Evolutionary conservation across 2,888 invertebrate genomes (phyloP).

Genomic region (Diloba caeruleocephala): DNA sequence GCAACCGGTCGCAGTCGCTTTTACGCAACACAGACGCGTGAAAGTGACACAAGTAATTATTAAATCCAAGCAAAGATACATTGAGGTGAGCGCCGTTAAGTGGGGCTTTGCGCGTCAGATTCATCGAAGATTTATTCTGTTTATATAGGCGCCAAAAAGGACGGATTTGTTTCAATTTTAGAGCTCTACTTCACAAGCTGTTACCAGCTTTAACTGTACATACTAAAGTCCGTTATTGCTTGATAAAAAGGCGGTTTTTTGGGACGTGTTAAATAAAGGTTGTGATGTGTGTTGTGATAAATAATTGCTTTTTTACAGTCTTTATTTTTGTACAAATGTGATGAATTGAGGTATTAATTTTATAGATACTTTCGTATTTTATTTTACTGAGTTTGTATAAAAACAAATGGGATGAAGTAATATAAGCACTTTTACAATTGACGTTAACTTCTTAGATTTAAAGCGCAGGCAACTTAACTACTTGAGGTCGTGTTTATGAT

Average conservation of each 20-base stretch:
- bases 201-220: constrained; percentile 29
- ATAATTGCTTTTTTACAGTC: constrained; percentile 38
- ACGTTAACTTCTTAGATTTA: not conserved
- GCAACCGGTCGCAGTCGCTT: constrained; percentile 32
- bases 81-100: constrained; percentile 55
- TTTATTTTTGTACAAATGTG: constrained; percentile 40
- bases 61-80: constrained; percentile 61
- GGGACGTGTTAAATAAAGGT: constrained; percentile 38
- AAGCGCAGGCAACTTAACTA: no score
- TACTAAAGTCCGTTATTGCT: constrained; percentile 28
- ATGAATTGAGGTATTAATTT: constrained; percentile 35
- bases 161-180: constrained; percentile 57
- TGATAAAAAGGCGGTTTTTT: constrained; percentile 4
- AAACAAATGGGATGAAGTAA: not conserved
- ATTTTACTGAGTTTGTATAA: not conserved
- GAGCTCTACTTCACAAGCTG: constrained; percentile 20
- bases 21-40: constrained; percentile 53
- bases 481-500: no score
- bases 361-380: constrained; percentile 8
- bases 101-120: constrained; percentile 51
- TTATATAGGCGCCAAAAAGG: constrained; percentile 35
- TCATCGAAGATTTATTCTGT: constrained; percentile 51
- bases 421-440: not conserved
- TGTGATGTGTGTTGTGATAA: constrained; percentile 26
- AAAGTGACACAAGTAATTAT: constrained; percentile 61